phyloP scores from a whole-genome alignment of 2,888 invertebrate species.

The Stictocephala bisonia region DNA sequence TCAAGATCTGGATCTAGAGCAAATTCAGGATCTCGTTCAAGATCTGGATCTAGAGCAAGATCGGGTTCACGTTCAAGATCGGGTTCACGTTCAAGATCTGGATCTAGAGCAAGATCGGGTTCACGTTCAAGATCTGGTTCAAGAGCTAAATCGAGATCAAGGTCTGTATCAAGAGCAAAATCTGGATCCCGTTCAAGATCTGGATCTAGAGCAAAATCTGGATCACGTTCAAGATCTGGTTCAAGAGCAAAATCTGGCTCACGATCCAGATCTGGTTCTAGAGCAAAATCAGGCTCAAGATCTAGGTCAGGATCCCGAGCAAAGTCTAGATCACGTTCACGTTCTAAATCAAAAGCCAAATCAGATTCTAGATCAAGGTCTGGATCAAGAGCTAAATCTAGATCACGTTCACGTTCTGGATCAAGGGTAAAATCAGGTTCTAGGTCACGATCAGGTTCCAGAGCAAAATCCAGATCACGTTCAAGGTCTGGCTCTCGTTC shows the following conservation, averaged over 20 bases:
- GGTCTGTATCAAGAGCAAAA: slow-evolving; percentile 60
- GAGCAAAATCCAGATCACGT: slow-evolving; percentile 52
- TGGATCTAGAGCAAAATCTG: slow-evolving; percentile 49
- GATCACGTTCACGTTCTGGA: slow-evolving; percentile 58
- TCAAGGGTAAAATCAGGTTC: slow-evolving; percentile 57
- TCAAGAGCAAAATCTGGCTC: slow-evolving; percentile 59
- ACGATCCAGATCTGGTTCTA: slow-evolving; percentile 58
- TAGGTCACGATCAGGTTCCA: slow-evolving; percentile 48
- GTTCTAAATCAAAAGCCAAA: slow-evolving; percentile 50
- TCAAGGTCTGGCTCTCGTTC: slow-evolving; percentile 60
- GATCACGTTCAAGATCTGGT: slow-evolving; percentile 55
- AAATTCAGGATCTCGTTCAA: slow-evolving; percentile 56
- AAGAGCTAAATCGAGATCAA: slow-evolving; percentile 52
- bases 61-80: slow-evolving; percentile 54
- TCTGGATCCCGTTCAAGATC: slow-evolving; percentile 40
- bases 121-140: slow-evolving; percentile 52
- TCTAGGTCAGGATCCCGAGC: slow-evolving; percentile 50
- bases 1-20: slow-evolving; percentile 59
- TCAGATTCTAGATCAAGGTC: slow-evolving; percentile 58
- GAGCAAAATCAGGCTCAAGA: slow-evolving; percentile 56
- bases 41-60: slow-evolving; percentile 60
- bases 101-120: slow-evolving; percentile 49
- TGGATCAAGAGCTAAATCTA: slow-evolving; percentile 57
- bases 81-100: slow-evolving; percentile 57
- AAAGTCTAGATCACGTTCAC: slow-evolving; percentile 37